A percentile compares a stretch with the other conserved stretches of the same genome.
phyloP scores from a whole-genome alignment of 2,888 invertebrate species.

The Quadriops clusia region DNA sequence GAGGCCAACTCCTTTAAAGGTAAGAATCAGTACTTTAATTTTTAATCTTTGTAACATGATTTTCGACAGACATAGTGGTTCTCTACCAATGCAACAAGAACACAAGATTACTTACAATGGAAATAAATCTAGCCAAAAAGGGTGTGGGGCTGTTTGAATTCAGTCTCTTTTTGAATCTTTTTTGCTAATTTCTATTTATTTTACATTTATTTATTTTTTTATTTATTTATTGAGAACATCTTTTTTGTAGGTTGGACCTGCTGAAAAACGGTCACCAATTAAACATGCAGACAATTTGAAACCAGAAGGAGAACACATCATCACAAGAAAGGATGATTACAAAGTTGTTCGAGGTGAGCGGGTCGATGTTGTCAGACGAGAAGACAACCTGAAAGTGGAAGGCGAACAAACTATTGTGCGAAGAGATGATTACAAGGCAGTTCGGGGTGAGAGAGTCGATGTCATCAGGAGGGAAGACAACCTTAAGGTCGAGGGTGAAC shows the following conservation, averaged over 20 bases:
- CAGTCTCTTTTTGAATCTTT: no score
- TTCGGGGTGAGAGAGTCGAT: conserved; percentile 50
- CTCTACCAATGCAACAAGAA: no score
- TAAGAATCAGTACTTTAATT: conserved; percentile 23
- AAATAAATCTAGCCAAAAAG: no score
- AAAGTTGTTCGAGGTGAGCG: conserved; percentile 39
- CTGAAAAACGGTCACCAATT: conserved; percentile 31
- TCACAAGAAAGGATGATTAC: conserved; percentile 12
- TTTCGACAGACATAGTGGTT: no score
- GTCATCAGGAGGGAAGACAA: conserved; percentile 37
- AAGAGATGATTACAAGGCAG: conserved; percentile 43
- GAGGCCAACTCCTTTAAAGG: conserved; percentile 22
- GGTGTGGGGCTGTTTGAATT: no score
- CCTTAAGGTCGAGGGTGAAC: conserved; percentile 45
- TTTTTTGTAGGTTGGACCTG: conserved; percentile 26
- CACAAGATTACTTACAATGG: no score
- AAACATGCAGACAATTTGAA: conserved; percentile 42
- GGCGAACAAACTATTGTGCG: conserved; percentile 42
- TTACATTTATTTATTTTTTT: no score
- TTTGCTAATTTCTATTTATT: no score
- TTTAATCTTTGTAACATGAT: no score
- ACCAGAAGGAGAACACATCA: conserved; percentile 39
- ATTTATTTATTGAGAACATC: conserved; percentile 35
- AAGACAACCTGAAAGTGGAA: conserved; percentile 45
- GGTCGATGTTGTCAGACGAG: conserved; percentile 42